Base-by-base conservation (phyloP, 2,888 invertebrate species). In the Melieria omissa region DNA sequence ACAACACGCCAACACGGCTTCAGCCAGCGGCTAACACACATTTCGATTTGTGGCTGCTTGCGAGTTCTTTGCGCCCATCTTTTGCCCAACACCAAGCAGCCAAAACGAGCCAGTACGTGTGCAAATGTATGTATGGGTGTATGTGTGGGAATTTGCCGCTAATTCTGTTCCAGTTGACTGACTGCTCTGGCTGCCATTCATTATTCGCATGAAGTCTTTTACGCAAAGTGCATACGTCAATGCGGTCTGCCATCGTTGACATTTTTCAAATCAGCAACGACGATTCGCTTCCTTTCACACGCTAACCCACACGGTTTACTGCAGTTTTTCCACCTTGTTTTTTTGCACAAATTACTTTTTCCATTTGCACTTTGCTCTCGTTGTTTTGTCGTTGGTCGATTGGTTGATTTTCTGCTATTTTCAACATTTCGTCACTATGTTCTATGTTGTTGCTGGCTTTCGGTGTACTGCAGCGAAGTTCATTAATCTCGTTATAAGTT, bases 401-500 rank as follows among this genome's bases (percentile, higher is more conserved):
- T 29, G 29, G 29, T 29, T 29, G 29, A 29, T 29, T 29, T 29
- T 74, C 63, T 75, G 44, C 75, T 69, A 72, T 70, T 69, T 47
- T 57, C 42, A 57, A 45, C 16, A 46, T 41, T 7, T 12, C 47
- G 41, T 1, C 44, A 6, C 16, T n/a, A 29, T 29, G 42, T 3
- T 16, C 6, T 9, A 8, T 4, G 14, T 47, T 29, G 16, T 58
- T 41, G 44, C 49, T 42, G 44, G 42, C 44, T 55, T 54, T 58
- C 55, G 42, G 61, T 52, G 6, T 10, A 45, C 49, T 65, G 46
- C 46, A 65, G 57, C 77, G 78, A 79, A 81, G 82, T 82, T 83
- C 84, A 82, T 82, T 83, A 83, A 82, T 82, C 84, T 82, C 82
- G 80, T 83, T 82, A 83, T 79, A 83, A 83, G 82, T 79, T 83